Evolutionary conservation across 2,888 invertebrate genomes (phyloP).

Genomic region (Dinocampus coccinellae): DNA sequence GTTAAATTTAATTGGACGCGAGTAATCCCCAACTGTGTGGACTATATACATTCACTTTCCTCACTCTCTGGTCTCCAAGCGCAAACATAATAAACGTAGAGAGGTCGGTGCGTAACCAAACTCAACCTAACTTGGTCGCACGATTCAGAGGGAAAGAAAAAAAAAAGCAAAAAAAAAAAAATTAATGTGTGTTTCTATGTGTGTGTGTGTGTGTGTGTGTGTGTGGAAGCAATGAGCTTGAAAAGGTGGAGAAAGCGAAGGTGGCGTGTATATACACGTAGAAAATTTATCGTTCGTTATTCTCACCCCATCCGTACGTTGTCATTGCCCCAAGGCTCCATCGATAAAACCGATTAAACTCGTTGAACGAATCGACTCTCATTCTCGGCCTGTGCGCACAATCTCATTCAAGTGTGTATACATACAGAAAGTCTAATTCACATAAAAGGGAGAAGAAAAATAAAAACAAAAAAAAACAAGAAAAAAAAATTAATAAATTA

Average conservation of each 20-base stretch:
- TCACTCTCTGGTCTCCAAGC: conserved; percentile 12
- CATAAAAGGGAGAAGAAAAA: not conserved
- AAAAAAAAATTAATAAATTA: too few species aligned
- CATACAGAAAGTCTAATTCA: not conserved
- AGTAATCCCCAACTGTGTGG: conserved; percentile 54
- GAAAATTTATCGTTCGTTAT: conserved; percentile 38
- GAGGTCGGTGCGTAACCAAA: not conserved
- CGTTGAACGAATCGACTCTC: conserved; percentile 22
- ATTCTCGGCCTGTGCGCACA: not conserved
- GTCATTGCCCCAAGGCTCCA: conserved; percentile 37
- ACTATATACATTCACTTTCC: not conserved
- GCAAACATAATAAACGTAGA: conserved; percentile 33
- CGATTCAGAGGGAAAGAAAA: not conserved
- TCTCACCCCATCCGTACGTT: conserved; percentile 24
- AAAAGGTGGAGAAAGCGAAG: conserved; percentile 9
- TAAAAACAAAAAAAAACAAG: too few species aligned
- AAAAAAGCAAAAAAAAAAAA: not conserved
- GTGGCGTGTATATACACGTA: conserved; percentile 27
- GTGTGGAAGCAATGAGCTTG: conserved; percentile 2
- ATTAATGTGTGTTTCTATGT: not conserved
- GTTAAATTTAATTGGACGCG: conserved; percentile 68
- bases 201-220: not conserved
- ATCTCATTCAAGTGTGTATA: conserved; percentile 3
- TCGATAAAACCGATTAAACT: conserved; percentile 35
- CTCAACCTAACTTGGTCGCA: conserved; percentile 9